Percentiles rank a stretch among this genome's conserved stretches.
Evolutionary conservation across 2,113 vertebrate genomes (phyloP).

Genomic region (Hydrolagus affinis): DNA sequence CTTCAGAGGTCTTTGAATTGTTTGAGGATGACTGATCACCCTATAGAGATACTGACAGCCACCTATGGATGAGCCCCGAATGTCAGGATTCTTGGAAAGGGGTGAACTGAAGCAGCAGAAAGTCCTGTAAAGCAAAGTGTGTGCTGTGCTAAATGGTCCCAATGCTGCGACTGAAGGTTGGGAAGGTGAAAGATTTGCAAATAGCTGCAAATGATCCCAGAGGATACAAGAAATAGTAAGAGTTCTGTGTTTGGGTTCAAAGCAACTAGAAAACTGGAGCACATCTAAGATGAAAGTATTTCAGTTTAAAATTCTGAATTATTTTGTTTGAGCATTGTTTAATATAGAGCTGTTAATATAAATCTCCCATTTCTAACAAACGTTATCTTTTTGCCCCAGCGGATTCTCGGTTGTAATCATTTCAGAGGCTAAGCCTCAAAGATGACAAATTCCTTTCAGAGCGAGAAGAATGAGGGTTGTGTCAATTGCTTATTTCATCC

Average conservation of each 20-base stretch:
- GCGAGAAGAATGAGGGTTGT: too few species aligned
- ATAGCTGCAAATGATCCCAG: background rate
- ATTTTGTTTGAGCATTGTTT: background rate
- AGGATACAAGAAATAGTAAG: background rate
- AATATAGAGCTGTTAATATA: background rate
- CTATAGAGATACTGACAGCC: background rate
- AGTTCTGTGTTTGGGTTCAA: background rate
- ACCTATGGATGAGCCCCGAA: background rate
- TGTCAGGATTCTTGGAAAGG: background rate
- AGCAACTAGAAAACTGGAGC: background rate
- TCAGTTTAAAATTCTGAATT: background rate
- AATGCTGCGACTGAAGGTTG: background rate
- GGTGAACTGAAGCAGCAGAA: background rate
- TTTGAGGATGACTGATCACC: background rate
- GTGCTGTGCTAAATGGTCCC: background rate
- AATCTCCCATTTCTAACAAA: too few species aligned
- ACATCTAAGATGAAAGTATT: background rate
- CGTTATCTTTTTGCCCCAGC: too few species aligned
- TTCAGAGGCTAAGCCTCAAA: too few species aligned
- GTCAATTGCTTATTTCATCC: too few species aligned
- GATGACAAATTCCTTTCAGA: too few species aligned
- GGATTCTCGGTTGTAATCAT: too few species aligned
- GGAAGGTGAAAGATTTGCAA: background rate
- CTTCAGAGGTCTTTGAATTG: background rate
- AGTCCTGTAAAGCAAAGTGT: background rate